Evolutionary conservation across 2,888 invertebrate genomes (phyloP).

Genomic region (Microplitis deprimator): DNA sequence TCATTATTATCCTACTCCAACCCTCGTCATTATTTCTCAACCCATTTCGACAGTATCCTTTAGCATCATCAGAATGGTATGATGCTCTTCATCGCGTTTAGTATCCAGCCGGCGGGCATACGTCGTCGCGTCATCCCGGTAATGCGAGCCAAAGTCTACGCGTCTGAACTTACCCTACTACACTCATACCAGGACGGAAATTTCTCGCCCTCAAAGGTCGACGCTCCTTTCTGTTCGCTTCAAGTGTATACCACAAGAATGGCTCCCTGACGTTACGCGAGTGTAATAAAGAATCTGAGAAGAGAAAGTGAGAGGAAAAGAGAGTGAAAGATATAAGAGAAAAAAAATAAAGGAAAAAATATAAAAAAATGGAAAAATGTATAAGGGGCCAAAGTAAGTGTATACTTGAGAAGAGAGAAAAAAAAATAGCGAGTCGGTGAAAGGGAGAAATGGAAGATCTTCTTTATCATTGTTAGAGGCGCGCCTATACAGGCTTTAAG

Average conservation of each 20-base stretch:
- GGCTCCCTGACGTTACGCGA: constrained; percentile 40
- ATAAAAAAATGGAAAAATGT: constrained; percentile 31
- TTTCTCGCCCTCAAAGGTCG: constrained; percentile 45
- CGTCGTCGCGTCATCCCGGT: constrained; percentile 38
- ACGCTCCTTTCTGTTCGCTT: constrained; percentile 44
- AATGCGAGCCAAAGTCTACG: constrained; percentile 40
- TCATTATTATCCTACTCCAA: constrained; percentile 30
- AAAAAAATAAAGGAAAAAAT: constrained; percentile 27
- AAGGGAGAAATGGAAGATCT: constrained; percentile 35
- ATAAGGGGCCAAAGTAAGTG: constrained; percentile 46
- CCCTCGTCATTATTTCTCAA: constrained; percentile 38
- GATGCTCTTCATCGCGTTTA: constrained; percentile 20
- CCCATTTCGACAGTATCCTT: constrained; percentile 19
- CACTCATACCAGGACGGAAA: constrained; percentile 31
- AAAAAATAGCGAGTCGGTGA: constrained; percentile 12
- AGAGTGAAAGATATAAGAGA: constrained; percentile 27
- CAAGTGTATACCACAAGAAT: constrained; percentile 45
- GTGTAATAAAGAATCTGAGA: constrained; percentile 52
- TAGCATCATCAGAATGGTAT: neutral
- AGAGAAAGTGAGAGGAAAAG: constrained; percentile 42
- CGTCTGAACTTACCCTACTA: constrained; percentile 35
- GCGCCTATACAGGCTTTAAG: constrained; percentile 18
- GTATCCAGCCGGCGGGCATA: constrained; percentile 29
- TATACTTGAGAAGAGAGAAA: constrained; percentile 40
- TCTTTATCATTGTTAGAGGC: constrained; percentile 41